Evolutionary conservation across 1,140 invertebrate genomes (phyloP).

Genomic region (Lethocerus indicus): DNA sequence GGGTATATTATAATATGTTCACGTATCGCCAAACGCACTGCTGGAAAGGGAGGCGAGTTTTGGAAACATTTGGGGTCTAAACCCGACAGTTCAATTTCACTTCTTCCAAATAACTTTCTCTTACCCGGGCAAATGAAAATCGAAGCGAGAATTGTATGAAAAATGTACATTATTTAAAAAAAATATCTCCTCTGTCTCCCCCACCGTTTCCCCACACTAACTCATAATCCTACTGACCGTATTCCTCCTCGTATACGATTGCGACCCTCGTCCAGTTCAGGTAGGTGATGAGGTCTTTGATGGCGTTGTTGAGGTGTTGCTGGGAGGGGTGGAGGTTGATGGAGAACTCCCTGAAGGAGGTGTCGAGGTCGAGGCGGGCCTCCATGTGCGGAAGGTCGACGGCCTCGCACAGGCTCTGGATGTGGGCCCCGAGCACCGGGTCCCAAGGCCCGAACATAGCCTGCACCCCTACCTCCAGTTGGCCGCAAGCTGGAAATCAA

Average conservation of each 20-base stretch:
- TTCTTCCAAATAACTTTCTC: too few relatives aligned
- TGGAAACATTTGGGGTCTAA: too few relatives aligned
- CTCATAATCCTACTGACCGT: constrained; percentile 34
- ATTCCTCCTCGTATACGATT: constrained; percentile 82
- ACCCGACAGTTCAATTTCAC: too few relatives aligned
- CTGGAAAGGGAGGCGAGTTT: too few relatives aligned
- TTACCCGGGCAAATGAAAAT: too few relatives aligned
- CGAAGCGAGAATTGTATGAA: too few relatives aligned
- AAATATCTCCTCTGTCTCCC: too few relatives aligned
- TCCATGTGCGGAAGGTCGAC: constrained; percentile 79
- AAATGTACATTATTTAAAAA: too few relatives aligned
- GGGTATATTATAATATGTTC: too few relatives aligned
- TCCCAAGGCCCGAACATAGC: constrained; percentile 81
- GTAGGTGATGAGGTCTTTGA: constrained; percentile 71
- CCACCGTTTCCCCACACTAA: neutral
- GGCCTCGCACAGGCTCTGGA: constrained; percentile 78
- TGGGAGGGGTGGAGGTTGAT: constrained; percentile 82
- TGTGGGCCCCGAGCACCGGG: constrained; percentile 59
- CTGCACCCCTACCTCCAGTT: constrained; percentile 68
- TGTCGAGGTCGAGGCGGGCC: constrained; percentile 47
- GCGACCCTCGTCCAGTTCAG: constrained; percentile 88
- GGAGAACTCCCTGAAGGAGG: constrained; percentile 53
- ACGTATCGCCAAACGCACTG: too few relatives aligned
- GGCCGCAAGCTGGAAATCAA: constrained; percentile 68
- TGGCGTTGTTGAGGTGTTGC: constrained; percentile 64